These are phyloP conservation scores for Neocloeon triangulifer DNA, from an alignment of 1,140 invertebrate genomes.

Conservation along the genomic window DNA sequence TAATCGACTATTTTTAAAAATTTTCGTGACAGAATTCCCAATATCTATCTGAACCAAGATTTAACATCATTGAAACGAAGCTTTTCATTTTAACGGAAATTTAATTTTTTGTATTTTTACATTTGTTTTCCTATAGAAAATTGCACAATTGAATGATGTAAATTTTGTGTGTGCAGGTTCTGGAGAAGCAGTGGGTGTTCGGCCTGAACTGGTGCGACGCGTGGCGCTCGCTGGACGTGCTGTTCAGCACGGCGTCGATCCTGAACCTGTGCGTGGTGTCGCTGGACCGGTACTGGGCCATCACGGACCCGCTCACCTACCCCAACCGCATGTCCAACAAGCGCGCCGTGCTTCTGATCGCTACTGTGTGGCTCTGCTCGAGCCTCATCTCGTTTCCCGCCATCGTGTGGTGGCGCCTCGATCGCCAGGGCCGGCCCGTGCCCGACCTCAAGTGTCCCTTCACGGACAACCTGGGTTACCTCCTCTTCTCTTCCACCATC, in stretches of 20 bases:
- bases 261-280: conserved; percentile 95
- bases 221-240: conserved; percentile 89
- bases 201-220: conserved; percentile 80
- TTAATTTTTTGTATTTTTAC: no score
- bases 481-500: conserved; percentile 86
- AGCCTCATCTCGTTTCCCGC: conserved; percentile 88
- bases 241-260: conserved; percentile 89
- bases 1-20: no score
- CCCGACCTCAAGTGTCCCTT: conserved; percentile 68
- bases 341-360: conserved; percentile 57
- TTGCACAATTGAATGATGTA: no score
- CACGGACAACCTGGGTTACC: conserved; percentile 73
- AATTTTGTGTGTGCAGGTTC: no score
- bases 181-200: conserved; percentile 69
- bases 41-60: no score
- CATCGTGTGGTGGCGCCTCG: conserved; percentile 79
- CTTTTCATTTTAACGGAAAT: no score
- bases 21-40: no score
- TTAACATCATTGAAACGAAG: no score
- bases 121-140: no score
- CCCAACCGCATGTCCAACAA: conserved; percentile 73
- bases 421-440: conserved; percentile 39
- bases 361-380: conserved; percentile 79
- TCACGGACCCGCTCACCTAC: conserved; percentile 91
- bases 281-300: conserved; percentile 94